Conservation (phyloP, 2,888 invertebrate species). For the Sphinx pinastri region DNA sequence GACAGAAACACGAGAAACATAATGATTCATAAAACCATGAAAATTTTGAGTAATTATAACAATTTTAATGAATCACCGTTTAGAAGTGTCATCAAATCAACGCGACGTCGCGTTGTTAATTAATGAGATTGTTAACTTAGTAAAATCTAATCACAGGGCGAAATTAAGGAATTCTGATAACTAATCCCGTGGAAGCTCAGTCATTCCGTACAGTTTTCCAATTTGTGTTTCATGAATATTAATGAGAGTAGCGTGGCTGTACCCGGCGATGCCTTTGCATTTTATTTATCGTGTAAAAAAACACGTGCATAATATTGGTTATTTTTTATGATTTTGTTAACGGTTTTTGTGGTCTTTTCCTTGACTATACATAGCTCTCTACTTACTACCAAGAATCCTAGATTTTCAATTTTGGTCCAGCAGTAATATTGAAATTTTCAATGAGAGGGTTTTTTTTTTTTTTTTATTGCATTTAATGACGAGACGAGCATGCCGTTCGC, state of each 20-base stretch:
- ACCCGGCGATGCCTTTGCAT: slow-evolving; percentile 19
- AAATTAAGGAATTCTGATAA: slow-evolving; percentile 65
- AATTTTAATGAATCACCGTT: slow-evolving; percentile 6
- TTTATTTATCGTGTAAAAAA: slow-evolving; percentile 5
- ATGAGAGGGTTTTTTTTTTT: no score
- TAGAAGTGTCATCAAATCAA: slow-evolving; percentile 25
- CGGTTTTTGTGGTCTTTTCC: no score
- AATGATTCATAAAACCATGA: background rate
- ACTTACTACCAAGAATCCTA: no score
- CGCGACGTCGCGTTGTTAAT: slow-evolving; percentile 31
- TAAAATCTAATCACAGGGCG: slow-evolving; percentile 58
- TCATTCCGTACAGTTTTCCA: slow-evolving; percentile 61
- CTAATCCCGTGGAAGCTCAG: slow-evolving; percentile 60
- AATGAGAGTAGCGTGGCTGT: slow-evolving; percentile 42
- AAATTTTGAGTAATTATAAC: slow-evolving; percentile 3
- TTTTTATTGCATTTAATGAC: no score
- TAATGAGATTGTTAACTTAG: slow-evolving; percentile 43
- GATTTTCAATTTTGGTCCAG: no score
- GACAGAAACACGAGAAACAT: background rate
- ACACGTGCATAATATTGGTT: background rate
- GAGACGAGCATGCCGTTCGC: no score
- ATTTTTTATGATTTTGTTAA: no score
- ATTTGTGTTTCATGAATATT: slow-evolving; percentile 71
- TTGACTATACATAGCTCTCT: no score
- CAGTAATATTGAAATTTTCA: no score